Evolutionary conservation across 2,797 vertebrate genomes (phyloP).

Genomic region (Phaenicophaeus curvirostris): DNA sequence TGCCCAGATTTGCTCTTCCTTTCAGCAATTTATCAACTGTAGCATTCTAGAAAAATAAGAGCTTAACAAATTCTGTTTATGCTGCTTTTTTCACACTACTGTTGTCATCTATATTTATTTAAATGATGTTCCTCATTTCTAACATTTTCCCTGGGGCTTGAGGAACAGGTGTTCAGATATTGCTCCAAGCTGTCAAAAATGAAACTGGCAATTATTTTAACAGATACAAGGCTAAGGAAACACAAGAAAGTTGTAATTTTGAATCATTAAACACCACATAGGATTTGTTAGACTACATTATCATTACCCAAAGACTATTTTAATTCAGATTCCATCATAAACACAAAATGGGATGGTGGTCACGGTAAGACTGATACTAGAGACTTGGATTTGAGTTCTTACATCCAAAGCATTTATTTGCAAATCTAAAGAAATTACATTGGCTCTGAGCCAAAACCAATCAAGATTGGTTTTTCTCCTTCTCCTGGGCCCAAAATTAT

Average conservation of each 20-base stretch:
- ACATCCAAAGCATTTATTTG: not conserved
- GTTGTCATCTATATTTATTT: constrained; percentile 22
- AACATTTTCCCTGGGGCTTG: not conserved
- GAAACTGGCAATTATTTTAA: not conserved
- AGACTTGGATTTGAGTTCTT: not conserved
- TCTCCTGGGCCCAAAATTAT: not conserved
- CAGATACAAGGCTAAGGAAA: not conserved
- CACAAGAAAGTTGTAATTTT: not conserved
- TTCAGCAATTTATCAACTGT: not conserved
- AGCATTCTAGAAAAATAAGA: not conserved
- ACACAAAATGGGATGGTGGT: not conserved
- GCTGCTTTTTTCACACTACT: not conserved
- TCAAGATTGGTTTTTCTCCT: not conserved
- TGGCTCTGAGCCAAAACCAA: not conserved
- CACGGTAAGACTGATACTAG: not conserved
- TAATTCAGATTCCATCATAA: not conserved
- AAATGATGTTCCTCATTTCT: constrained; percentile 21
- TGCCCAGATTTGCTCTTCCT: not conserved
- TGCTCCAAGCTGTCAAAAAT: constrained; percentile 38
- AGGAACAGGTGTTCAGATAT: constrained; percentile 39
- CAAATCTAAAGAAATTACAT: not conserved
- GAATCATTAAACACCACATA: not conserved
- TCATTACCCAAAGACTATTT: not conserved
- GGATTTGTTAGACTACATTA: not conserved
- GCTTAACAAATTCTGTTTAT: not conserved